Evolutionary conservation across 2,888 invertebrate genomes (phyloP).

Genomic region (Antheraea yamamai): DNA sequence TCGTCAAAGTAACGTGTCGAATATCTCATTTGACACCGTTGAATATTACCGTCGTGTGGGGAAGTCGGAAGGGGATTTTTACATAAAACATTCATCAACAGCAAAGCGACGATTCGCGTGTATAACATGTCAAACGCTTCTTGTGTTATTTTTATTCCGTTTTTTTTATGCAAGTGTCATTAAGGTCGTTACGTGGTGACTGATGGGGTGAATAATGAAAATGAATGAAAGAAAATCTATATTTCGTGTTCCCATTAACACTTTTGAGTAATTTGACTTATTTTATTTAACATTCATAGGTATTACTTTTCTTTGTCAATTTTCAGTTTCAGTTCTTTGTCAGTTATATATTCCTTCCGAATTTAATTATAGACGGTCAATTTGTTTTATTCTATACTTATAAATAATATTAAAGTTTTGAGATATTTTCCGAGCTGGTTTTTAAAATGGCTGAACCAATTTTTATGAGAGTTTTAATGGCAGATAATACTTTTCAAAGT

Average conservation of each 20-base stretch:
- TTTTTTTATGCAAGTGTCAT: conserved; percentile 38
- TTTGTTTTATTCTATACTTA: no score
- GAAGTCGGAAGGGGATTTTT: conserved; percentile 41
- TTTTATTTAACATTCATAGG: background rate
- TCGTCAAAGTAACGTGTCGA: conserved; percentile 52
- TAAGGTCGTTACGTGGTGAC: conserved; percentile 25
- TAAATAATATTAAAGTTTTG: no score
- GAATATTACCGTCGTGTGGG: conserved; percentile 47
- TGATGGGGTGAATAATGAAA: conserved; percentile 1
- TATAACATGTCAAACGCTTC: conserved; percentile 43
- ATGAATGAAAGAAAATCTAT: background rate
- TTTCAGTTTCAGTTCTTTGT: no score
- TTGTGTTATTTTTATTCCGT: conserved; percentile 42
- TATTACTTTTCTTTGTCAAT: no score
- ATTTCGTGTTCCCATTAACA: background rate
- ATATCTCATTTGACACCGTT: conserved; percentile 58
- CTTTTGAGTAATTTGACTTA: background rate
- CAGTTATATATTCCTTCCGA: no score
- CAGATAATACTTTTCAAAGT: no score
- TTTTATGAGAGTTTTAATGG: no score
- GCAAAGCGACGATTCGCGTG: conserved; percentile 45
- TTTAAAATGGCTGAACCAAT: no score
- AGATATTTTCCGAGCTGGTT: no score
- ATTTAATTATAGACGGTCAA: no score
- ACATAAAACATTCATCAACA: conserved; percentile 65